Evolutionary conservation across 2,113 vertebrate species (phyloP), one percentile per base, ranked within the genome.

Genomic region (Aegithalos caudatus): DNA sequence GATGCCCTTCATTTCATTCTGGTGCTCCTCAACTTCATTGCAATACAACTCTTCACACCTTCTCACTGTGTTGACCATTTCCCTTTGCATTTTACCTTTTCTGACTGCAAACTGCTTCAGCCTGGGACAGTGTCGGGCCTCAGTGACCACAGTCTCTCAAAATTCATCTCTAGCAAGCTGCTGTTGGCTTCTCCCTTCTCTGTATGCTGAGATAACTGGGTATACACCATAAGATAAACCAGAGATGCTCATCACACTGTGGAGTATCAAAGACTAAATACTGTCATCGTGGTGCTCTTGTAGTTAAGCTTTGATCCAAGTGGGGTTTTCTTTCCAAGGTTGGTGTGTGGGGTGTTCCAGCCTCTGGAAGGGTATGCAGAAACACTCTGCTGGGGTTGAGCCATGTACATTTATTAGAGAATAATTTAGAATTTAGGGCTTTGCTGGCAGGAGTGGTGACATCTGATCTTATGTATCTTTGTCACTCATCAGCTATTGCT

Each of bases 101-200:
- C 35, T 65, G 23, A 8, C 67, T 66, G 27, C 25, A 37, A 3
- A 24, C 35, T 88, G 48, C 81, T 69, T 66, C 62, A 74, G 60
- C 51, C 51, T 83, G 60, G 51, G 19, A 24, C 17, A 28, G 0
- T 37, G 40, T 31, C 0, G 0, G 54, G 20, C 65, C 31, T 87
- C 47, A 69, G 24, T 54, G 47, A 38, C 22, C 45, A 58, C 42
- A 70, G 5, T 13, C 13, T 86, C 28, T 40, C 38, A 72, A 65
- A 91, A 87, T 45, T 23, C 10, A 38, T 54, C 47, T 67, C 44
- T 42, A 33, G 33, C 60, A 60, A 77, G 66, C 70, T 94, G 66
- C 79, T 66, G 9, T 74, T 73, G 37, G 42, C 51, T 56, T 71
- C 65, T 79, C 67, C 57, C 48, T 85, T 81, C 62, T 82, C 44